Base-by-base conservation (phyloP, 2,888 invertebrate genomes). In the Hirudinaria manillensis region DNA sequence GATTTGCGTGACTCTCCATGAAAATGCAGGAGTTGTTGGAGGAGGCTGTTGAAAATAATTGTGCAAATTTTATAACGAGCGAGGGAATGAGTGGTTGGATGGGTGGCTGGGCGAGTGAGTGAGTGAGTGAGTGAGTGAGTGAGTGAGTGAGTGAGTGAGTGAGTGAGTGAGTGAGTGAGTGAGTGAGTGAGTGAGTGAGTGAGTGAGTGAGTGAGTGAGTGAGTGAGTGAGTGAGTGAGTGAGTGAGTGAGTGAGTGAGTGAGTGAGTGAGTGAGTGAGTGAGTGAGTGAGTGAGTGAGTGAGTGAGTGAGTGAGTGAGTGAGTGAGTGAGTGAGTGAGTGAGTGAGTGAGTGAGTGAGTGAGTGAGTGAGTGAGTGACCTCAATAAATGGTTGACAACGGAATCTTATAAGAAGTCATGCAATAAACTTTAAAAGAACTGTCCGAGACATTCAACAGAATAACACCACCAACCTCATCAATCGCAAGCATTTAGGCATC, bases 191-290 rank as follows among this genome's bases (percentile, higher is more conserved):
- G 27, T 61, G 61, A 61, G 61, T 61, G 61, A 61, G 61, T 61
- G 61, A 61, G 27, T 61, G 61, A 61, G 27, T 61, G 61, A 61
- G 27, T 61, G 61, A 61, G 27, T 61, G 61, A 61, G 27, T 61
- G 61, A 61, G 27, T 27, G 61, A 61, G 61, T 27, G 27, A 61
- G 27, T 27, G 27, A 61, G 27, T 27, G 61, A 61, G 27, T 27
- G 61, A 61, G 27, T 61, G 61, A 13, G 27, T 24, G 27, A 13
- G 27, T 27, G 13, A 53, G 19, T 19, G 16, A 16, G 6, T 61
- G 61, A 61, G 27, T 61, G 61, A 61, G 67, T 67, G 67, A 67
- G 56, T 29, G 67, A 67, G 29, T 21, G 67, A 67, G 67, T 29
- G 34, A 67, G 34, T 24, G 67, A 67, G 67, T 24, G 34, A 67